phyloP scores from a whole-genome alignment of 1,140 invertebrate genomes.

The Zaprionus kolodkinae region DNA sequence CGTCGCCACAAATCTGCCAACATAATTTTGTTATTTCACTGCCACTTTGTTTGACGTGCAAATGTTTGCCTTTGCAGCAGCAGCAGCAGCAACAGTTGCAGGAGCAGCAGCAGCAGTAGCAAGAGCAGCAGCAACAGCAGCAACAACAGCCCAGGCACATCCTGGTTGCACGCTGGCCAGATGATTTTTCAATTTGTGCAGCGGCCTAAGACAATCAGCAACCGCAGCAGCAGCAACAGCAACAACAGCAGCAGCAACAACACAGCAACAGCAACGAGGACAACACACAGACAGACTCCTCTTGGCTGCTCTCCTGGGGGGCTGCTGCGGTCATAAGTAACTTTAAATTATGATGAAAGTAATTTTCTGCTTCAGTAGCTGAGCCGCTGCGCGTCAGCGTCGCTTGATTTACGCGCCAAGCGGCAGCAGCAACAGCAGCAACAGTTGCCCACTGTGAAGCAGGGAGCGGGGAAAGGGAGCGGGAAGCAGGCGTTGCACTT shows the following conservation, averaged over 20 bases:
- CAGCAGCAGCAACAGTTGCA: slow-evolving; percentile 7
- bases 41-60: slow-evolving; percentile 82
- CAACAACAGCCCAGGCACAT: slow-evolving; percentile 32
- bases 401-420: background rate
- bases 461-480: background rate
- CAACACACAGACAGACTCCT: background rate
- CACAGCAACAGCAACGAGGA: slow-evolving; percentile 15
- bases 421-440: slow-evolving; percentile 7
- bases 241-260: slow-evolving; percentile 16
- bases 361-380: slow-evolving; percentile 83
- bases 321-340: slow-evolving; percentile 75
- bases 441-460: background rate
- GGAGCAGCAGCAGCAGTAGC: slow-evolving; percentile 14
- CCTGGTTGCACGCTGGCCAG: slow-evolving; percentile 50
- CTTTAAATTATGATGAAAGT: slow-evolving; percentile 83
- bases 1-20: slow-evolving; percentile 80
- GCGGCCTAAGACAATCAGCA: slow-evolving; percentile 63
- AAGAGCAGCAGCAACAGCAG: slow-evolving; percentile 1
- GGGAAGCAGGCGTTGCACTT: slow-evolving; percentile 36
- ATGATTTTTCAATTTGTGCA: slow-evolving; percentile 79
- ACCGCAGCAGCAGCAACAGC: slow-evolving; percentile 28
- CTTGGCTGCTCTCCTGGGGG: slow-evolving; percentile 24
- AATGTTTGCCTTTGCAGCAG: slow-evolving; percentile 71
- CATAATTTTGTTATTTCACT: slow-evolving; percentile 83
- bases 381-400: slow-evolving; percentile 57